Conservation (phyloP, 2,113 vertebrate genomes). For the Cyprinus carpio region DNA sequence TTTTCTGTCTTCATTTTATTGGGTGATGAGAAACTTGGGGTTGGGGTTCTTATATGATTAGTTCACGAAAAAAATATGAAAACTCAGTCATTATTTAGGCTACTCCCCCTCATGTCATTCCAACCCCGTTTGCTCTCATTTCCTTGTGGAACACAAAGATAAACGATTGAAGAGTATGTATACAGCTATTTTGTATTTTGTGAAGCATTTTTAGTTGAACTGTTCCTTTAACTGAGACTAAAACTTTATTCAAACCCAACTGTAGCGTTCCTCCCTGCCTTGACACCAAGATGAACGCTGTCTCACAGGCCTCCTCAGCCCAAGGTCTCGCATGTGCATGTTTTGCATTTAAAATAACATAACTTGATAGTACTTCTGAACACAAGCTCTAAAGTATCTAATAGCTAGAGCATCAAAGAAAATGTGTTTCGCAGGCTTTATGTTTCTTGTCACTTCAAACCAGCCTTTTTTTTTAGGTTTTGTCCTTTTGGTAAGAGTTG, state of each 20-base stretch:
- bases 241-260: slow-evolving; percentile 54
- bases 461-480: background rate
- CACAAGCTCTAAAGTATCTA: slow-evolving; percentile 66
- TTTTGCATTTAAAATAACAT: slow-evolving; percentile 70
- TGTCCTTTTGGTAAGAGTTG: background rate
- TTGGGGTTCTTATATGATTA: slow-evolving; percentile 36
- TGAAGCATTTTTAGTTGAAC: background rate
- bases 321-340: slow-evolving; percentile 66
- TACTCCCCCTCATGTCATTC: background rate
- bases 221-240: slow-evolving; percentile 28
- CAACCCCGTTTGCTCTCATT: background rate
- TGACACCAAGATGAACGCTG: slow-evolving; percentile 32
- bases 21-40: slow-evolving; percentile 20
- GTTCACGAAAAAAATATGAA: background rate
- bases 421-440: slow-evolving; percentile 52
- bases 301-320: slow-evolving; percentile 62
- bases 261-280: slow-evolving; percentile 39
- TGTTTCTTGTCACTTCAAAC: slow-evolving; percentile 31
- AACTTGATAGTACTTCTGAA: slow-evolving; percentile 65
- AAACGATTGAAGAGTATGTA: background rate
- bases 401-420: slow-evolving; percentile 48
- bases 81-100: background rate
- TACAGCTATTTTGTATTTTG: background rate
- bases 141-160: background rate
- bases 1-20: slow-evolving; percentile 38